Evolutionary conservation across 2,888 invertebrate species (phyloP), one percentile per base, ranked within the genome.

Genomic region (Xanthia togata): DNA sequence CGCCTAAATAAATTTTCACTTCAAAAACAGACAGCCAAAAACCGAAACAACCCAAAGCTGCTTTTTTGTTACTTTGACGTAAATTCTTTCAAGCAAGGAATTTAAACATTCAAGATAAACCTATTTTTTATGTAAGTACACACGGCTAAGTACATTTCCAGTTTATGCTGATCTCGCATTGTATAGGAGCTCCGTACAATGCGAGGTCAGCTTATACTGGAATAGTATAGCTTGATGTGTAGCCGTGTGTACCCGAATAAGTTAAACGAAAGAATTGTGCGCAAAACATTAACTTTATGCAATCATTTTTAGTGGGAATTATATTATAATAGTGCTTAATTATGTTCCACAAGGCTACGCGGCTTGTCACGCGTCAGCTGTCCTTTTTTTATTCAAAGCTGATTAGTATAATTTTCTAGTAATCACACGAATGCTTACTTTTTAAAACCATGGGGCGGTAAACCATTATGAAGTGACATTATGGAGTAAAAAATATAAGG

Each of bases 341-440:
- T 73, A 53, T n/a, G 1, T 73, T 31, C 41, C 26, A 73, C 60
- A 75, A 64, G 63, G 55, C 26, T 55, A 63, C 44, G 47, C 44
- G 35, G 38, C 6, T 35, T 26, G 55, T 55, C 44, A 47, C 38
- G 75, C 38, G 4, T 63, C 20, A 55, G n/a, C n/a, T 50, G 26
- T 20, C 23, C 26, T 12, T 53, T 44, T n/a, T 78, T 55, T 20
- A 60, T n/a, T 38, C 35, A 57, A 64, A 64, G 26, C 57, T 26
- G 3, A 55, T 47, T 47, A 35, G 0, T 11, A 17, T 44, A 14
- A 57, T 57, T 78, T 63, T 17, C 44, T 62, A 62, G 11, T 35
- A 69, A 35, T 26, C 12, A 35, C 44, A 77, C 31, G 68, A 41
- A 53, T 3, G 31, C 14, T 12, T 11, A 26, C 11, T 38, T 64